Base-by-base conservation (phyloP, 1,140 invertebrate genomes). In the Heliconius nattereri region DNA sequence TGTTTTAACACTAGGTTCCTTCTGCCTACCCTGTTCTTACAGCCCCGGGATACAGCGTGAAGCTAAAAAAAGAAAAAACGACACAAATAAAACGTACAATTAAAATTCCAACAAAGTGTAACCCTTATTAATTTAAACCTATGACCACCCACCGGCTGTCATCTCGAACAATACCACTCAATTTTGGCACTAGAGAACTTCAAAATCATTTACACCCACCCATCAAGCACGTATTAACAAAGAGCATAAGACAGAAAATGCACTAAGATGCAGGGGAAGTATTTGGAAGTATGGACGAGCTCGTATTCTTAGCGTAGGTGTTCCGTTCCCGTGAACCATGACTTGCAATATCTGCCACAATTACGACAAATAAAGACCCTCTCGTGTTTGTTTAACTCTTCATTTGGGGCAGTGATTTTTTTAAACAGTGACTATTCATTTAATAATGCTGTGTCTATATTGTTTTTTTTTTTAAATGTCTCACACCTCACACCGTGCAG, bases 301-400 rank as follows among this genome's bases (percentile, higher is more conserved):
- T 54, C 16, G 49, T 52, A 52, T 52, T 70, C 72, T 76, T 71
- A 71, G 85, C 89, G 90, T 92, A 92, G 92, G 92, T 94, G 91
- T 94, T 92, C 91, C 86, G 78, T 90, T 94, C 89, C 89, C 85
- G 83, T 79, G 91, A 93, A 94, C 84, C 85, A 90, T 94, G 92
- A 94, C 92, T 91, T 78, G 91, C 88, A 81, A 77, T 82, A 89
- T 89, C 83, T 66, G 75, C 84, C 81, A 89, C 90, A 93, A 93
- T 93, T 93, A 94, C 89, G 88, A 89, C 91, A 92, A 92, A 93
- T 93, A 94, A 92, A 91, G 88, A 89, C 88, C 86, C 86, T 86
- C 85, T 89, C 89, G 78, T 94, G 87, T 94, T 94, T 93, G 91
- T 93, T 94, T 91, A 93, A 85, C 90, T 91, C 92, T 94, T 92